Conservation (phyloP, 2,113 vertebrate genomes). For the Oreotragus oreotragus region DNA sequence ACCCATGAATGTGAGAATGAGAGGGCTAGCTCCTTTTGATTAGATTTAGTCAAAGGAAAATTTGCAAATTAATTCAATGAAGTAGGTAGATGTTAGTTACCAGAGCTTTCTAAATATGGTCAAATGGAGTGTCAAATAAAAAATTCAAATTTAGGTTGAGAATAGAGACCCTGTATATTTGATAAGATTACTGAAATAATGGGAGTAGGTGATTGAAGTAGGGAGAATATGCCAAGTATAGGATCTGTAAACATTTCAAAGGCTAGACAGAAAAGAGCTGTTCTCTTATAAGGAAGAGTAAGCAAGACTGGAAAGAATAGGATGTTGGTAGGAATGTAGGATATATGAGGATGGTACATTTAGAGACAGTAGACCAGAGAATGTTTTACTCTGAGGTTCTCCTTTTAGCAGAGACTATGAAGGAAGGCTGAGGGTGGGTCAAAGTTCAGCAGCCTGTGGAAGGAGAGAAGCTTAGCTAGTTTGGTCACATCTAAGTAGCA, state of each 20-base stretch:
- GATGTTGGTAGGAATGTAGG: background rate
- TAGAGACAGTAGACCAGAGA: background rate
- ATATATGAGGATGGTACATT: background rate
- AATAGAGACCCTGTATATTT: background rate
- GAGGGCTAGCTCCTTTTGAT: background rate
- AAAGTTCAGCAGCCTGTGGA: background rate
- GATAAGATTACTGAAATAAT: background rate
- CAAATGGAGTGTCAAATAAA: background rate
- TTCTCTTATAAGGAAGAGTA: background rate
- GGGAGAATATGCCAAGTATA: background rate
- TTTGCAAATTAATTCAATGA: slow-evolving; percentile 25
- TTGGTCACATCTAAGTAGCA: background rate
- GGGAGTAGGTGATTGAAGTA: no score
- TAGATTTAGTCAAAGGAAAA: slow-evolving; percentile 29
- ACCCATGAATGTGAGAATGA: background rate
- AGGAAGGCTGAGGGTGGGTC: background rate
- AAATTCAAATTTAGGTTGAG: background rate
- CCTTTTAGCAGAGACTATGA: background rate
- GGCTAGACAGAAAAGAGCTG: background rate
- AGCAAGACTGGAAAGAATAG: background rate
- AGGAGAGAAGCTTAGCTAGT: background rate
- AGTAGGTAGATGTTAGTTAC: background rate
- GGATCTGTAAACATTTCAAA: background rate
- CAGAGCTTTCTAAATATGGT: background rate
- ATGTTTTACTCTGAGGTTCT: background rate